Evolutionary conservation across 2,797 vertebrate species (phyloP).

Genomic region (Xenops minutus): DNA sequence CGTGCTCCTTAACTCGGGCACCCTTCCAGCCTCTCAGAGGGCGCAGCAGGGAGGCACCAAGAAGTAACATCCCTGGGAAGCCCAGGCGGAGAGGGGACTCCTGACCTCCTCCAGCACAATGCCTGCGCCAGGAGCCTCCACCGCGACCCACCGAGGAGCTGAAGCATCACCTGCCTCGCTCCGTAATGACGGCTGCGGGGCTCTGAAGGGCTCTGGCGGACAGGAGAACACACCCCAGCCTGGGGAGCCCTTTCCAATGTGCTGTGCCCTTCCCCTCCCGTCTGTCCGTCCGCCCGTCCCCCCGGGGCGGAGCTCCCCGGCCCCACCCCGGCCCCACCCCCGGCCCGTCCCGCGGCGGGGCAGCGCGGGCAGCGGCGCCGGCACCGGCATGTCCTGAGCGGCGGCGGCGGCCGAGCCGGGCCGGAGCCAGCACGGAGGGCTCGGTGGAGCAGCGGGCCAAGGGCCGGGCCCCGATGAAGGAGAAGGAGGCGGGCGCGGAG

Average conservation of each 20-base stretch:
- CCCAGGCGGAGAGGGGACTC: accelerated
- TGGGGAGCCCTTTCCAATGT: neutral
- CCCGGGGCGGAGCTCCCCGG: too few relatives aligned
- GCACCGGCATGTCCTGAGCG: slow-evolving; percentile 42
- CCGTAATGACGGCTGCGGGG: accelerated
- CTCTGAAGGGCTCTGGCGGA: accelerated
- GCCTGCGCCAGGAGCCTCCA: neutral
- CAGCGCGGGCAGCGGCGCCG: slow-evolving; percentile 19
- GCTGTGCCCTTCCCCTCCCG: neutral
- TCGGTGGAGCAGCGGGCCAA: slow-evolving; percentile 93
- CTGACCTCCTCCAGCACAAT: neutral
- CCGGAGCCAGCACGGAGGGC: slow-evolving; percentile 85
- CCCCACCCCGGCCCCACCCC: too few relatives aligned
- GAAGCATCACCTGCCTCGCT: accelerated
- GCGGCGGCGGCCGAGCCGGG: slow-evolving; percentile 53
- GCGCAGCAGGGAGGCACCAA: neutral
- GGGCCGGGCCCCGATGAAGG: slow-evolving; percentile 90
- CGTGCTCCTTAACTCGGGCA: accelerated
- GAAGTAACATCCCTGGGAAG: accelerated
- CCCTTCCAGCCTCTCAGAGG: accelerated
- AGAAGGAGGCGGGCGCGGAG: slow-evolving; percentile 93
- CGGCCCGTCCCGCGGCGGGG: neutral
- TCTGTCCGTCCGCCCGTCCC: neutral
- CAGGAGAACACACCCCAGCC: accelerated
- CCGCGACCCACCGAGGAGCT: neutral